phyloP scores from a whole-genome alignment of 1,140 invertebrate species.

The Drosophila bocki region DNA sequence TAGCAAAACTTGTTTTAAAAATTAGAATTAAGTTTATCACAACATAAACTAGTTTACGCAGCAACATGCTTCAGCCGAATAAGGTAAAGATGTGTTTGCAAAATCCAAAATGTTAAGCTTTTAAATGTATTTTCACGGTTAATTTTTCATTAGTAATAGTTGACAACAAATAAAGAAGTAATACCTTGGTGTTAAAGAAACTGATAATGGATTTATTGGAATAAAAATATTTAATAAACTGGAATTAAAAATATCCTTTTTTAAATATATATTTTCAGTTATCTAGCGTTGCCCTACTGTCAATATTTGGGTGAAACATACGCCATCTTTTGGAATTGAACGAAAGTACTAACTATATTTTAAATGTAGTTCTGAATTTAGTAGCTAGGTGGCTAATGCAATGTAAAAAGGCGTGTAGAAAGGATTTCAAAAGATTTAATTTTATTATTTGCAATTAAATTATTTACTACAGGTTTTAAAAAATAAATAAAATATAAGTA shows the following conservation, averaged over 20 bases:
- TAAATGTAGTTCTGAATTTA: background rate
- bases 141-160: background rate
- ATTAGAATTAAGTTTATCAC: background rate
- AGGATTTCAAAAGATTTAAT: background rate
- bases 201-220: background rate
- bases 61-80: background rate
- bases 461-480: too few species aligned
- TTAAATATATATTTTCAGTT: too few species aligned
- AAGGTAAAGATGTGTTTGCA: background rate
- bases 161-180: background rate
- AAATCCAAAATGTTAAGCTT: background rate
- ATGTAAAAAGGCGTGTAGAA: background rate
- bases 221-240: background rate
- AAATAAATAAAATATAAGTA: too few species aligned
- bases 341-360: background rate
- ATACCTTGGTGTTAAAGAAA: background rate
- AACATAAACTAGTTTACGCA: background rate
- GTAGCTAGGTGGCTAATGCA: background rate
- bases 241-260: background rate
- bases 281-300: background rate
- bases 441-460: too few species aligned
- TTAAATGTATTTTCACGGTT: background rate
- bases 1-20: background rate
- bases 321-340: background rate
- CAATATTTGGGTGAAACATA: too few species aligned